Conservation (phyloP, 2,888 invertebrate genomes). For the Listrodromus nycthemerus region DNA sequence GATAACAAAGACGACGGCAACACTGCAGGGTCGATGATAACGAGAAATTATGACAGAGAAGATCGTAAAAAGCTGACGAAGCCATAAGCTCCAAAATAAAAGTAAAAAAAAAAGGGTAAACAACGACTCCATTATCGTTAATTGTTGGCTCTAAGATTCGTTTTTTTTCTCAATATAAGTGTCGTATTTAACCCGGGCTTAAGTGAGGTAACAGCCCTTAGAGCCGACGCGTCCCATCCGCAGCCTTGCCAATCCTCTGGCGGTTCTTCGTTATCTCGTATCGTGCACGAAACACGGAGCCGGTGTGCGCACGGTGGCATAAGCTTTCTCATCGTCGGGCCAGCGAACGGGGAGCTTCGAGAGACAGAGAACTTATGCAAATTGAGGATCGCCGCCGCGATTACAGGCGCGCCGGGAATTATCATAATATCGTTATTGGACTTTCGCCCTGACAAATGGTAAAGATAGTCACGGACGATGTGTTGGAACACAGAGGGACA, state of each 20-base stretch:
- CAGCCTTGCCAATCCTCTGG: constrained; percentile 27
- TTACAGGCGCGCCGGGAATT: constrained; percentile 66
- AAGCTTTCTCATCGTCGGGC: constrained; percentile 44
- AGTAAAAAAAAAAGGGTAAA: constrained; percentile 55
- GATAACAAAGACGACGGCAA: neutral
- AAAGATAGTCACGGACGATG: constrained; percentile 30
- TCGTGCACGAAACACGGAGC: constrained; percentile 37
- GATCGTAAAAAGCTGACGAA: constrained; percentile 55
- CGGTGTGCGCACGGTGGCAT: constrained; percentile 1
- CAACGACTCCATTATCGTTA: constrained; percentile 9
- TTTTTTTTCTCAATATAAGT: constrained; percentile 9
- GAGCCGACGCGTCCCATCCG: constrained; percentile 20
- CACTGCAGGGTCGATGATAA: constrained; percentile 14
- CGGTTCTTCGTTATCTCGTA: constrained; percentile 13
- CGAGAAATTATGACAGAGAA: constrained; percentile 16
- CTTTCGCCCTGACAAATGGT: constrained; percentile 45
- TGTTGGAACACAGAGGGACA: constrained; percentile 6
- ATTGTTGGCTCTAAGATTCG: neutral
- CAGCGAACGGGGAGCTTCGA: constrained; percentile 11
- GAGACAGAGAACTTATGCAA: constrained; percentile 65
- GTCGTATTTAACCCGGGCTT: constrained; percentile 9
- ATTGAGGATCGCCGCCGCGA: constrained; percentile 61
- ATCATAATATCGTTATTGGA: constrained; percentile 67
- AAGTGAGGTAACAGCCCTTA: constrained; percentile 10
- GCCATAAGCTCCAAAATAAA: constrained; percentile 23